phyloP scores from a whole-genome alignment of 2,888 invertebrate genomes.

The Phaonia tiefii region DNA sequence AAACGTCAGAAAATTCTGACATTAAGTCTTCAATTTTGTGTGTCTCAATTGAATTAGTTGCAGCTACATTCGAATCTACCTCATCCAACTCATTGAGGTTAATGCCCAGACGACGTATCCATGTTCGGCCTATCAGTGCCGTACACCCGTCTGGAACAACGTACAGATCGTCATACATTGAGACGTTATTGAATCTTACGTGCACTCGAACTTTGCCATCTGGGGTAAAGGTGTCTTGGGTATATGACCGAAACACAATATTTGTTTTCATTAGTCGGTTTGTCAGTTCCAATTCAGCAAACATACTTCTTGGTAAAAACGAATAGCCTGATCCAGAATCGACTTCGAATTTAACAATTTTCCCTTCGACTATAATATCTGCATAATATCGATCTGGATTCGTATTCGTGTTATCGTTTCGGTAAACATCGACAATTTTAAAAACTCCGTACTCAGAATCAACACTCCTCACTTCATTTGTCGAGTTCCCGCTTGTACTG shows the following conservation, averaged over 20 bases:
- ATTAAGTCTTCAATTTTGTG: background rate
- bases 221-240: no score
- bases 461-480: constrained; percentile 15
- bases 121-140: no score
- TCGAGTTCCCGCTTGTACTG: background rate
- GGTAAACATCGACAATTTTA: constrained; percentile 3
- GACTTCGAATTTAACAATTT: constrained; percentile 37
- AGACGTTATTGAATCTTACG: constrained; percentile 20
- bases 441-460: constrained; percentile 2
- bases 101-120: no score
- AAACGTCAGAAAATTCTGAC: constrained; percentile 10
- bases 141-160: no score
- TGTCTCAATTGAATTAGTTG: background rate
- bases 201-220: no score
- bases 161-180: constrained; percentile 23
- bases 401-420: no score
- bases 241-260: no score
- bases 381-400: constrained; percentile 38
- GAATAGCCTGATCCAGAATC: no score
- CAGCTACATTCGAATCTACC: background rate
- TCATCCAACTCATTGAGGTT: constrained; percentile 35
- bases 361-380: constrained; percentile 39
- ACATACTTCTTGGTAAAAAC: constrained; percentile 9
- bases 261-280: background rate
- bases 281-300: background rate